Conservation (phyloP, 2,888 invertebrate genomes). For the Vandiemenella viatica region DNA sequence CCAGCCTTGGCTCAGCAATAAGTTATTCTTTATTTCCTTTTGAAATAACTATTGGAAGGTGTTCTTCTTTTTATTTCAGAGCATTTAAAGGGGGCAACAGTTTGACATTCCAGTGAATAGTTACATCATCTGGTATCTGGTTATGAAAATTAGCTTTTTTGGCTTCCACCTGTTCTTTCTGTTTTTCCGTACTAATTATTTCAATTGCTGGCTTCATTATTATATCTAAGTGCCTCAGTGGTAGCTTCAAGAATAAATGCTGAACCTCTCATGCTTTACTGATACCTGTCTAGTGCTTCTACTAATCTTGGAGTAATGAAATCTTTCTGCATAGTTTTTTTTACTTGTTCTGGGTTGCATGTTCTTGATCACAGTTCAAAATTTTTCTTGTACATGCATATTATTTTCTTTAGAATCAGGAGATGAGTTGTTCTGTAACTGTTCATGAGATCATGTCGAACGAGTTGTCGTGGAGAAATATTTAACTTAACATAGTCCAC, state of each 20-base stretch:
- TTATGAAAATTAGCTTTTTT: constrained; percentile 24
- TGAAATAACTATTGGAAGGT: constrained; percentile 31
- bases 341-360: too few relatives aligned
- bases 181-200: constrained; percentile 17
- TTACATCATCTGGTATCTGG: constrained; percentile 21
- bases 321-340: too few relatives aligned
- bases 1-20: too few relatives aligned
- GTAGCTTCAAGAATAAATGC: too few relatives aligned
- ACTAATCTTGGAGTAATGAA: too few relatives aligned
- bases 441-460: too few relatives aligned
- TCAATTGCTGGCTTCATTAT: constrained; percentile 20
- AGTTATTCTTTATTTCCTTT: background rate
- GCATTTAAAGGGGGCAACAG: constrained; percentile 20
- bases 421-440: too few relatives aligned
- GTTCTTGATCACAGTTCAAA: too few relatives aligned
- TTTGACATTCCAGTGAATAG: constrained; percentile 24
- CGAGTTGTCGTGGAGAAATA: background rate
- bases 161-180: constrained; percentile 3
- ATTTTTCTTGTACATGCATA: too few relatives aligned
- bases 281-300: too few relatives aligned
- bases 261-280: too few relatives aligned
- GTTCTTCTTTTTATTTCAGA: constrained; percentile 20
- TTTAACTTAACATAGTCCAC: background rate
- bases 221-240: background rate
- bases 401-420: too few relatives aligned